These are phyloP conservation scores for Xenus cinereus DNA, from an alignment of 2,113 vertebrate genomes.

Conservation along the genomic window DNA sequence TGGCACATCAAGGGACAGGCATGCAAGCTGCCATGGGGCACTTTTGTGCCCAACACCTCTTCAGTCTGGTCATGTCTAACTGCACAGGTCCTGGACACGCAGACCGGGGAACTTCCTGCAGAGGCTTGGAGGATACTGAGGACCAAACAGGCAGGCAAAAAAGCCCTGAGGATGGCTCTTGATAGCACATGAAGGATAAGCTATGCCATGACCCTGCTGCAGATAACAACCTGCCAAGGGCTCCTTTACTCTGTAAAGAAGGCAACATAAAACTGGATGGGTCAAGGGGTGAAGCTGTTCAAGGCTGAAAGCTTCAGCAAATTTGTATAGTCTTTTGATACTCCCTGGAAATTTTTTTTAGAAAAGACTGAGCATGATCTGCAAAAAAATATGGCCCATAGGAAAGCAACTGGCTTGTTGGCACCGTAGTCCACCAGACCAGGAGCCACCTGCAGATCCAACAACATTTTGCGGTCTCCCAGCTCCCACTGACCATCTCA, in stretches of 20 bases:
- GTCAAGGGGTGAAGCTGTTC: neutral
- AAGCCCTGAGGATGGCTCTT: neutral
- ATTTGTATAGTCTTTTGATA: neutral
- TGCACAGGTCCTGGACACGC: neutral
- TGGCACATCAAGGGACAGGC: accelerated
- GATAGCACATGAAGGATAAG: neutral
- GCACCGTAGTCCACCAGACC: neutral
- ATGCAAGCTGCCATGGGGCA: accelerated
- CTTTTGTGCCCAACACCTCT: neutral
- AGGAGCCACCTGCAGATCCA: neutral
- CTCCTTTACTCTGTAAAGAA: neutral
- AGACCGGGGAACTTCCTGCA: accelerated
- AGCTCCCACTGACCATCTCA: neutral
- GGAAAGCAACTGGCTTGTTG: neutral
- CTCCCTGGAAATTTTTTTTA: neutral
- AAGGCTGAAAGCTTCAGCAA: neutral
- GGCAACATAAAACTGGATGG: neutral
- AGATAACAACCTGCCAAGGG: neutral
- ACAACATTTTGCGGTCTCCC: accelerated
- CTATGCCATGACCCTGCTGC: neutral
- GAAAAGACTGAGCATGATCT: neutral
- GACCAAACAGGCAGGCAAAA: neutral
- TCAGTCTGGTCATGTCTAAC: neutral
- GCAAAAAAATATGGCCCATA: accelerated
- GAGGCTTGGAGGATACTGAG: neutral